Conservation (phyloP, 1,140 invertebrate species). For the Mycetomoellerius zeteki region DNA sequence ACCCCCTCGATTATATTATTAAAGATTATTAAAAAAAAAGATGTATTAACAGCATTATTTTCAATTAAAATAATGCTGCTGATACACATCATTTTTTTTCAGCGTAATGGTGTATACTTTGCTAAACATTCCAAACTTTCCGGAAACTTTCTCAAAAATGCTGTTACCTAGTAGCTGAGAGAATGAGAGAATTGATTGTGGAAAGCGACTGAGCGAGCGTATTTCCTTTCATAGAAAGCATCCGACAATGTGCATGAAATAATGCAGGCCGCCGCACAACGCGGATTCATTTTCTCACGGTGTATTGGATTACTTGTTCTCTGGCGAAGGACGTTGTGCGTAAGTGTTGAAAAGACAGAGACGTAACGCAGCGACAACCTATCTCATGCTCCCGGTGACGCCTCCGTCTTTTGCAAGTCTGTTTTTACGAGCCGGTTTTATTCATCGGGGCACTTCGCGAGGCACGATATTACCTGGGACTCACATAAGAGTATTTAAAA, state of each 20-base stretch:
- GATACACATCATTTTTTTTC: too few relatives aligned
- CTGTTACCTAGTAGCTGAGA: background rate
- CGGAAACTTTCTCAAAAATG: constrained; percentile 26
- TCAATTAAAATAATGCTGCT: too few relatives aligned
- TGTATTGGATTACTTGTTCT: constrained; percentile 38
- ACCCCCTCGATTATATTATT: too few relatives aligned
- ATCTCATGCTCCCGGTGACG: constrained; percentile 61
- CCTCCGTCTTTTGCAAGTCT: constrained; percentile 53
- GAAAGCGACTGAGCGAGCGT: constrained; percentile 16
- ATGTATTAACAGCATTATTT: too few relatives aligned
- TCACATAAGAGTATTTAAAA: background rate
- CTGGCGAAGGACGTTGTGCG: constrained; percentile 10
- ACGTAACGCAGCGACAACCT: constrained; percentile 57
- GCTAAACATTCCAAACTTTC: background rate
- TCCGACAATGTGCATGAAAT: constrained; percentile 42
- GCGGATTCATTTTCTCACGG: constrained; percentile 55
- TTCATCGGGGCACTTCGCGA: background rate
- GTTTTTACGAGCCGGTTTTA: background rate
- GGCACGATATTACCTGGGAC: background rate
- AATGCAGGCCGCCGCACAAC: constrained; percentile 21
- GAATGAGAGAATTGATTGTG: constrained; percentile 31
- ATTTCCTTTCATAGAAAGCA: constrained; percentile 55
- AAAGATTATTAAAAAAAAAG: too few relatives aligned
- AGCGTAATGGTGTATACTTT: too few relatives aligned
- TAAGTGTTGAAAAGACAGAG: constrained; percentile 7